Evolutionary conservation across 2,797 vertebrate species (phyloP), one percentile per base, ranked within the genome.

Genomic region (Melanotaenia maccullochi): DNA sequence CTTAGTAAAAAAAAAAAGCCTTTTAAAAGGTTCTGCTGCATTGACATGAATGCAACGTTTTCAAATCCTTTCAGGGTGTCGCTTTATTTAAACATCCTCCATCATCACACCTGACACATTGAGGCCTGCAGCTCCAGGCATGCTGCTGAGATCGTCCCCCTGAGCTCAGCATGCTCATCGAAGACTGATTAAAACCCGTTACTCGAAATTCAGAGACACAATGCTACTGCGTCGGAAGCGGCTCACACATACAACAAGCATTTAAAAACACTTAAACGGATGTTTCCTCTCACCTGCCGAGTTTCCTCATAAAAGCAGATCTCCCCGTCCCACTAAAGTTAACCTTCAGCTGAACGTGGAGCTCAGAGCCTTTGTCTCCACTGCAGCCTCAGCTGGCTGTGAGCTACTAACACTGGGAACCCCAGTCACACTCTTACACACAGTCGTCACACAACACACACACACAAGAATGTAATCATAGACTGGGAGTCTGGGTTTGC

Each of bases 351-450:
- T 75, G 70, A 73, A 63, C 64, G 79, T 70, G 84, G 75, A 70
- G 81, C 84, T 89, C 74, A 80, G 60, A 71, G 81, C 71, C 80
- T 78, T 71, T 86, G 82, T 86, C 86, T 76, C 74, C 57, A 51
- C 60, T 82, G 84, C 85, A 83, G 87, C 84, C 86, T 90, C 86
- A 83, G 85, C 83, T 87, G 85, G 75, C 85, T 90, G 74, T 87
- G 84, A 88, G 86, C 85, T 84, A 80, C 85, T 57, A 85, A 80
- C 81, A 83, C 78, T 89, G 82, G 83, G 88, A 88, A 89, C 83
- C 69, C 78, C 64, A 65, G 22, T 2, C n/a, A 28, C 69, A 77
- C 68, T 51, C 62, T 58, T 14, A 58, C 33, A 13, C 67, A 60
- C 71, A 57, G 4, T 25, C 62, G 32, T 42, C 73, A 73, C 68